phyloP scores from a whole-genome alignment of 2,888 invertebrate genomes.

The Leptopilina syphax region DNA sequence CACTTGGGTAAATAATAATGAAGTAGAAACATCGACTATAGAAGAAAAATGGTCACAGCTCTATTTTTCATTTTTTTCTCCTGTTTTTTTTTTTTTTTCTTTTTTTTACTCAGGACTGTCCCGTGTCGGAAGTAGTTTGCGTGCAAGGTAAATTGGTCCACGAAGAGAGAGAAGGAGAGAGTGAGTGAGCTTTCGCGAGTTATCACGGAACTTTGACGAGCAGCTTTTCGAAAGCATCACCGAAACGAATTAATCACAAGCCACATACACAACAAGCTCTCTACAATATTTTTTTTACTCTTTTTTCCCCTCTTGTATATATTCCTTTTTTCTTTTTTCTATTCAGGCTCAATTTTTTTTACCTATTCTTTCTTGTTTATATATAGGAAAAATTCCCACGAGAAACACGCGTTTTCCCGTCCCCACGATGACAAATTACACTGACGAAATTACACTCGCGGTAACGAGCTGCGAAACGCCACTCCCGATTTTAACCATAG shows the following conservation, averaged over 20 bases:
- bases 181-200: slow-evolving; percentile 43
- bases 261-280: slow-evolving; percentile 10
- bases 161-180: neutral
- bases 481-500: slow-evolving; percentile 20
- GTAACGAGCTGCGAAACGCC: slow-evolving; percentile 43
- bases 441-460: slow-evolving; percentile 47
- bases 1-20: slow-evolving; percentile 12
- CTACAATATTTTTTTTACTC: slow-evolving; percentile 26
- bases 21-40: neutral
- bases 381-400: slow-evolving; percentile 42
- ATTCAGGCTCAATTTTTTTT: no score
- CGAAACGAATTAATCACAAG: slow-evolving; percentile 38
- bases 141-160: slow-evolving; percentile 45
- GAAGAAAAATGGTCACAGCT: slow-evolving; percentile 23
- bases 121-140: slow-evolving; percentile 20
- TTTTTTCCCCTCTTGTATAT: slow-evolving; percentile 39
- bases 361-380: no score
- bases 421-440: slow-evolving; percentile 49
- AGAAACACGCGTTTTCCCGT: slow-evolving; percentile 34
- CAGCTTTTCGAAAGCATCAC: slow-evolving; percentile 44
- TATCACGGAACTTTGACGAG: slow-evolving; percentile 46
- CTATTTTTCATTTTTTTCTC: slow-evolving; percentile 12
- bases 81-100: neutral
- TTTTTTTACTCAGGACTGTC: neutral
- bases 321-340: slow-evolving; percentile 22